These are phyloP conservation scores for Bembecia ichneumoniformis DNA, from an alignment of 2,888 invertebrate genomes.

Conservation along the genomic window DNA sequence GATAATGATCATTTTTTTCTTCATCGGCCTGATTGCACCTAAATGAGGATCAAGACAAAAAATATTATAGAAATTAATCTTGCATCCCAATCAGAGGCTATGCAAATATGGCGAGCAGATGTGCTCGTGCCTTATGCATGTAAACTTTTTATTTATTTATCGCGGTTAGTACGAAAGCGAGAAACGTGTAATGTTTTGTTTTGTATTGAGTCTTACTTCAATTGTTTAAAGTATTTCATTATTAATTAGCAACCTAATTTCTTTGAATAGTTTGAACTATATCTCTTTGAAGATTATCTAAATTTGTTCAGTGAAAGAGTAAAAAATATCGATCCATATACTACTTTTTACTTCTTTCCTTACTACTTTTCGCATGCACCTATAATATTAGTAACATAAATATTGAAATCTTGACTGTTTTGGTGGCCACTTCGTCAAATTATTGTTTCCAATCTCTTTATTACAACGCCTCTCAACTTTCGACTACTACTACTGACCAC, in stretches of 20 bases:
- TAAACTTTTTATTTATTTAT: slow-evolving; percentile 27
- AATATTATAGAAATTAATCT: slow-evolving; percentile 68
- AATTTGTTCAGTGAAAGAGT: no score
- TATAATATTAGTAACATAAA: no score
- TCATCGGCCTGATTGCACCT: slow-evolving; percentile 60
- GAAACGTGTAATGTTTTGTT: no score
- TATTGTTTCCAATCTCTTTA: slow-evolving; percentile 47
- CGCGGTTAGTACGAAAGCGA: slow-evolving; percentile 15
- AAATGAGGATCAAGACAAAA: slow-evolving; percentile 68
- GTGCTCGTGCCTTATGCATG: slow-evolving; percentile 50
- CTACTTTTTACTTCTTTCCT: no score
- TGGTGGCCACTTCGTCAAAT: slow-evolving; percentile 39
- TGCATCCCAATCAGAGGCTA: slow-evolving; percentile 59
- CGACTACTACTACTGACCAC: slow-evolving; percentile 33
- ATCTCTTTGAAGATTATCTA: no score
- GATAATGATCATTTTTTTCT: slow-evolving; percentile 66
- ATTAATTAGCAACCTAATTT: no score
- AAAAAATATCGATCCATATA: no score
- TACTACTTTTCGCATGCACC: no score
- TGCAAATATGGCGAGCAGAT: slow-evolving; percentile 65
- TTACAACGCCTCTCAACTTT: slow-evolving; percentile 32
- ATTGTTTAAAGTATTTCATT: no score
- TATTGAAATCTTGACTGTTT: slow-evolving; percentile 3
- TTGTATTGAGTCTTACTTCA: no score
- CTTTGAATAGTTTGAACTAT: no score